Evolutionary conservation across 2,797 vertebrate species (phyloP), one percentile per base, ranked within the genome.

Genomic region (Anabas testudineus): DNA sequence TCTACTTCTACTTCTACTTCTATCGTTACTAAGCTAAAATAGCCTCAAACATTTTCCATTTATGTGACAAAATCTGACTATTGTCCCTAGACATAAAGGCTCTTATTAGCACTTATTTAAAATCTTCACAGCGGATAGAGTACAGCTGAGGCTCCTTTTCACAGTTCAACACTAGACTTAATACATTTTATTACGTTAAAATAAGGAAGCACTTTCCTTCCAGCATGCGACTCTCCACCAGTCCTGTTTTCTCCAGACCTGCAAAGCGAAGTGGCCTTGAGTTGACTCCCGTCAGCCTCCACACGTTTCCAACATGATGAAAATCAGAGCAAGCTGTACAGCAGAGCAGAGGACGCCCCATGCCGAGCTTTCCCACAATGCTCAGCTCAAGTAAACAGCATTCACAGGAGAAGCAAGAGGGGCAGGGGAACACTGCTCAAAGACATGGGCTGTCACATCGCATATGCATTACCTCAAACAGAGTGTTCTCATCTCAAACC

Each of bases 361-460:
- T 46, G 65, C 67, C 34, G 73, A 54, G 55, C 47, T 67, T 62
- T 64, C 48, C 56, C 66, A 78, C 51, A 67, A 71, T 16, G 62
- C 71, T 73, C n/a, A 39, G 72, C 82, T 81, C 45, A 61, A 82
- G 62, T 83, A 80, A 85, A 87, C 81, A 80, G 67, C 60, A 66
- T 47, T 72, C 51, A 42, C 12, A 48, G 47, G 45, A 63, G 54
- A 62, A 49, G 65, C 18, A 15, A 60, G 48, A 14, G 28, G 48
- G 60, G 41, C 54, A 66, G 32, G 22, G 42, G 36, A 53, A 52
- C 36, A 18, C 49, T 21, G 45, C 53, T 66, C 37, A 59, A 28
- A 74, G 67, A 54, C 46, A 63, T 13, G 76, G 39, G 32, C 77
- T 75, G 83, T 76, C 84, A 74, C 71, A 81, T 82, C 62, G 54